Conservation (phyloP, 2,113 vertebrate genomes). For the Pterocles burchelli region DNA sequence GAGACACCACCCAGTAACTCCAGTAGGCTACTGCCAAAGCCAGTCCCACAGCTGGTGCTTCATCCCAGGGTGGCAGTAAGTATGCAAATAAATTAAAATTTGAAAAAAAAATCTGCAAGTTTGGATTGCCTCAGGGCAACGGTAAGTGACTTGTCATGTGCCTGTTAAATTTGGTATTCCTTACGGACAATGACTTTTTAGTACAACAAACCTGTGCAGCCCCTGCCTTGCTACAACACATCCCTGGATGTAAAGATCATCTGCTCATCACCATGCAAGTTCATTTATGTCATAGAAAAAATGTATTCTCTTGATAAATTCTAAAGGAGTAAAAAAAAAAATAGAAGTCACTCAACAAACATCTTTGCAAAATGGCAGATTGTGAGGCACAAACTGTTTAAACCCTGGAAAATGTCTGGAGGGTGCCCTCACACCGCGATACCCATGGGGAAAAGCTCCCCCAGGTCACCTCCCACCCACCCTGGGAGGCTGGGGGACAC, state of each 20-base stretch:
- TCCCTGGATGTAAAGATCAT: rapidly evolving
- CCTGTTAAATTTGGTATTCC: neutral
- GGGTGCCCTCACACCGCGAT: rapidly evolving
- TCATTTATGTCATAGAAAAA: neutral
- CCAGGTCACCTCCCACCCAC: rapidly evolving
- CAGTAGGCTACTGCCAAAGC: neutral
- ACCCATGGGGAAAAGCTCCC: neutral
- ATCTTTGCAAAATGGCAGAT: neutral
- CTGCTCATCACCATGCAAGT: neutral
- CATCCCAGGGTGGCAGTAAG: neutral
- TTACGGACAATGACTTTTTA: neutral
- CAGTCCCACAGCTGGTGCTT: neutral
- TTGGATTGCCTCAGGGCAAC: neutral
- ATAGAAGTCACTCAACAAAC: neutral
- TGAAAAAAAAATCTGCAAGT: neutral
- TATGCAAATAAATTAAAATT: neutral
- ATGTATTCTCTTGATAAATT: rapidly evolving
- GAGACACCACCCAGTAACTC: neutral
- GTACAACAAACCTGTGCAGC: neutral
- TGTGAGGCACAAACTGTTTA: neutral
- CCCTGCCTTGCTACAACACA: neutral
- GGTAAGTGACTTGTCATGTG: neutral
- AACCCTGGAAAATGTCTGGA: neutral
- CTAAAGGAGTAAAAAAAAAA: neutral
- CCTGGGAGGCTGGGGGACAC: neutral